Evolutionary conservation across 2,797 vertebrate genomes (phyloP).

Genomic region (Myotis daubentonii): DNA sequence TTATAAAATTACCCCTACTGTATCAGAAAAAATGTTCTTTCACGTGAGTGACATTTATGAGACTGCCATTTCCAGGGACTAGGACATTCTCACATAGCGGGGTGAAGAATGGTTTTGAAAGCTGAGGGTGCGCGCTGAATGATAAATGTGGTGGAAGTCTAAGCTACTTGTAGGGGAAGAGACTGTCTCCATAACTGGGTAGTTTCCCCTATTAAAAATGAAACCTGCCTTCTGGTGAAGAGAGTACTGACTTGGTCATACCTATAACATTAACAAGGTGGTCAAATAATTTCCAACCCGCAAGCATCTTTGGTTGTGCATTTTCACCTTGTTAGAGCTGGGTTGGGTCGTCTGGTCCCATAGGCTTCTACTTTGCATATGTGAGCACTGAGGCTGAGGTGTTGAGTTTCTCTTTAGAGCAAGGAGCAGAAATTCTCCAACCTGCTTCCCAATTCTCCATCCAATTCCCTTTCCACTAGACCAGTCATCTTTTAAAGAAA

Average conservation of each 20-base stretch:
- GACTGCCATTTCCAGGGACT: conserved; percentile 75
- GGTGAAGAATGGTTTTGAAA: conserved; percentile 78
- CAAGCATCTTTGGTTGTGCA: background rate
- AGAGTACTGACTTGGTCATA: conserved; percentile 7
- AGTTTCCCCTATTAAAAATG: conserved; percentile 39
- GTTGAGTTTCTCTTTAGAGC: background rate
- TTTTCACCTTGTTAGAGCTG: conserved; percentile 15
- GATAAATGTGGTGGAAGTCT: conserved; percentile 68
- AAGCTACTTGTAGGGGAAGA: conserved; percentile 73
- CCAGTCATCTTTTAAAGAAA: conserved; percentile 12
- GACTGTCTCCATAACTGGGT: background rate
- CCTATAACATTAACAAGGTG: conserved; percentile 8
- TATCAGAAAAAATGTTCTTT: conserved; percentile 75
- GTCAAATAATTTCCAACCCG: background rate
- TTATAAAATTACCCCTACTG: conserved; percentile 74
- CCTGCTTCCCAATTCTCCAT: background rate
- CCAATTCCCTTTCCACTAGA: background rate
- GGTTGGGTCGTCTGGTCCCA: background rate
- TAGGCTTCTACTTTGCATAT: background rate
- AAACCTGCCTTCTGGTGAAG: conserved; percentile 15
- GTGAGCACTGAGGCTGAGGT: background rate
- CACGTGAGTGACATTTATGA: conserved; percentile 77
- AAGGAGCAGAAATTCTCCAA: background rate
- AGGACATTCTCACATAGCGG: conserved; percentile 76
- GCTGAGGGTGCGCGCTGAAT: conserved; percentile 70